These are phyloP conservation scores for Papilio polytes DNA, from an alignment of 1,140 invertebrate species.

Conservation along the genomic window DNA sequence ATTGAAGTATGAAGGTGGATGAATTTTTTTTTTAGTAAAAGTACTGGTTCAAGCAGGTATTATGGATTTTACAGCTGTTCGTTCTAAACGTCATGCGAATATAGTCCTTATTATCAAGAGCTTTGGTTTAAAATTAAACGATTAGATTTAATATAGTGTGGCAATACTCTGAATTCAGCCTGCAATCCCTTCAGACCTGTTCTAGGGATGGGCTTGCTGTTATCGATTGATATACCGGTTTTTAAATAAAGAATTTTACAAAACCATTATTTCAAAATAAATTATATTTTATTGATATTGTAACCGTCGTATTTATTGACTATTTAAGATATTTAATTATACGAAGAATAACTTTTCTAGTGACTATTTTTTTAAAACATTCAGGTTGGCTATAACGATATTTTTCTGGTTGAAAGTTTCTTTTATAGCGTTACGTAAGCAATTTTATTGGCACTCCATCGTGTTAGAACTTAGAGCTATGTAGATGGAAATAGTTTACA, in stretches of 20 bases:
- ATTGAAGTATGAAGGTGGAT: conserved; percentile 3
- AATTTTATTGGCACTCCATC: conserved; percentile 35
- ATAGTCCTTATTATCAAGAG: not conserved
- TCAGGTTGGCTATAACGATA: not conserved
- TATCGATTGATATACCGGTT: conserved; percentile 29
- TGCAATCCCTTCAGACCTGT: conserved; percentile 38
- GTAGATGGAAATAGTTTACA: conserved; percentile 36
- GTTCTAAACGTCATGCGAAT: not conserved
- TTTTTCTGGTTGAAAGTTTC: conserved; percentile 33
- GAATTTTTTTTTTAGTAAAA: conserved; percentile 20
- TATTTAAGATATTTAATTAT: not conserved
- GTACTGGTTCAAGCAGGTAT: conserved; percentile 33
- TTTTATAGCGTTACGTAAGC: conserved; percentile 36
- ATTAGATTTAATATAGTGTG: not conserved
- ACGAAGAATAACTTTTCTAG: not conserved
- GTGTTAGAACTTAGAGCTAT: conserved; percentile 4
- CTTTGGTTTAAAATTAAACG: conserved; percentile 17
- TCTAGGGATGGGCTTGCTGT: conserved; percentile 30
- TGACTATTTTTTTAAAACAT: not conserved
- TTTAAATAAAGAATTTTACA: conserved; percentile 21
- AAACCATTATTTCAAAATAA: not conserved
- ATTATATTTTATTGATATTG: not conserved
- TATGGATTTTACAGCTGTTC: conserved; percentile 32
- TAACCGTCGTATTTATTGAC: not conserved
- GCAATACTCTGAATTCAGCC: conserved; percentile 35